Conservation (phyloP, 2,113 vertebrate genomes). For the Tychaedon coryphoeus region DNA sequence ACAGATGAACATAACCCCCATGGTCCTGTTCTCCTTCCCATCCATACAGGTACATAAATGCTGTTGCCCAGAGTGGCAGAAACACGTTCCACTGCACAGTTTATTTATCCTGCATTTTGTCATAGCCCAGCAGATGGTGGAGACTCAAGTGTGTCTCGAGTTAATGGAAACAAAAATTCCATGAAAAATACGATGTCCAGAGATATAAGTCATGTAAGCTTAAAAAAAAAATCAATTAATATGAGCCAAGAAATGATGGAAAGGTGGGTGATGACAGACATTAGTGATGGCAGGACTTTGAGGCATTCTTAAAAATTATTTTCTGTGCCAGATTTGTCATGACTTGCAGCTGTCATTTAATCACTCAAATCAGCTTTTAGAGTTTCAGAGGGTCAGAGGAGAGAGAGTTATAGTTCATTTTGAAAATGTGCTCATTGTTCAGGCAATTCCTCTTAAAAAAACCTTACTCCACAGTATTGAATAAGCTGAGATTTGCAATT, state of each 20-base stretch:
- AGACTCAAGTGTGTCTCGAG: background rate
- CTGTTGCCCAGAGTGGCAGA: background rate
- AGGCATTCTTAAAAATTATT: background rate
- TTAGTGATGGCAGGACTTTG: background rate
- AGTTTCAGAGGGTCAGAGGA: background rate
- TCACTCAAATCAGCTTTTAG: slow-evolving; percentile 10
- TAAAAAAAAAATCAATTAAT: background rate
- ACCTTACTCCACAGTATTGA: background rate
- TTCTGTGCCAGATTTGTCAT: slow-evolving; percentile 12
- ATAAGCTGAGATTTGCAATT: background rate
- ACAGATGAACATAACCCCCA: background rate
- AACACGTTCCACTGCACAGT: accelerated
- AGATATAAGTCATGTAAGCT: background rate
- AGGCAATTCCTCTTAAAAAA: background rate
- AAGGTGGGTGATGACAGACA: background rate
- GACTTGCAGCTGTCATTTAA: slow-evolving; percentile 30
- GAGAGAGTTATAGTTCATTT: background rate
- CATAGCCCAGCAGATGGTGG: background rate
- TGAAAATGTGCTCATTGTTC: slow-evolving; percentile 11
- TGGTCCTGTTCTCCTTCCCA: background rate
- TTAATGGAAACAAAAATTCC: background rate
- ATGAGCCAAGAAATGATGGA: background rate
- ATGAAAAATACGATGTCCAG: background rate
- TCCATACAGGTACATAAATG: accelerated
- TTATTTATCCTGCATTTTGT: background rate